Conservation (phyloP, 2,797 vertebrate genomes). For the Centroberyx gerrardi region DNA sequence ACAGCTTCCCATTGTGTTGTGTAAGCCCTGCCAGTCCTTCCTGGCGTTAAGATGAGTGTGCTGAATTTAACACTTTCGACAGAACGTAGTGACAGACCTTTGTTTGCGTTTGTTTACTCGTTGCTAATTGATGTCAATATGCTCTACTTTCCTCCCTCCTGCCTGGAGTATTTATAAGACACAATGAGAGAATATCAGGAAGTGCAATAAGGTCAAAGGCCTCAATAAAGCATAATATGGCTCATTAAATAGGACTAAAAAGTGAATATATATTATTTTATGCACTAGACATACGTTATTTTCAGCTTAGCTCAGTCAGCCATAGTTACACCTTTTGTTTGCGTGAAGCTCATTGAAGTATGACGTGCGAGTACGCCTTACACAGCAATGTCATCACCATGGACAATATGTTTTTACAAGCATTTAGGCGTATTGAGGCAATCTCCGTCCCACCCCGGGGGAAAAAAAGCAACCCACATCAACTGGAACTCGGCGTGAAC, state of each 20-base stretch:
- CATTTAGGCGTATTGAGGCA: slow-evolving; percentile 50
- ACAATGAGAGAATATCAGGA: neutral
- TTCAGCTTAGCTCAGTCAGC: neutral
- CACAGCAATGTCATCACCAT: slow-evolving; percentile 34
- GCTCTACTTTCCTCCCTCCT: slow-evolving; percentile 24
- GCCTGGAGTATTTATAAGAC: neutral
- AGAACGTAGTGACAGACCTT: slow-evolving; percentile 71
- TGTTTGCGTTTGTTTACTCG: slow-evolving; percentile 79
- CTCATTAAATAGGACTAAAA: neutral
- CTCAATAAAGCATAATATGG: neutral
- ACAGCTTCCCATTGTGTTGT: slow-evolving; percentile 65
- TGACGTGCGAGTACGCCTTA: slow-evolving; percentile 12
- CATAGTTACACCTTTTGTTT: neutral
- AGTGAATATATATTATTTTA: neutral
- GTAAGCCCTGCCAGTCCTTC: slow-evolving; percentile 57
- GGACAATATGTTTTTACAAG: slow-evolving; percentile 50
- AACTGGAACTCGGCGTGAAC: slow-evolving; percentile 47
- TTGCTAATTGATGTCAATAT: slow-evolving; percentile 81
- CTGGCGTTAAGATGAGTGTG: slow-evolving; percentile 55
- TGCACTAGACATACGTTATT: neutral
- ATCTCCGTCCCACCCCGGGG: slow-evolving; percentile 42
- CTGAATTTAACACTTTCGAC: slow-evolving; percentile 74
- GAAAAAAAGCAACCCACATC: slow-evolving; percentile 54
- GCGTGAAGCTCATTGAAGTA: slow-evolving; percentile 2
- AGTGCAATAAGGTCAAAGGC: neutral